phyloP scores from a whole-genome alignment of 1,140 invertebrate species.

The Pararge aegeria region DNA sequence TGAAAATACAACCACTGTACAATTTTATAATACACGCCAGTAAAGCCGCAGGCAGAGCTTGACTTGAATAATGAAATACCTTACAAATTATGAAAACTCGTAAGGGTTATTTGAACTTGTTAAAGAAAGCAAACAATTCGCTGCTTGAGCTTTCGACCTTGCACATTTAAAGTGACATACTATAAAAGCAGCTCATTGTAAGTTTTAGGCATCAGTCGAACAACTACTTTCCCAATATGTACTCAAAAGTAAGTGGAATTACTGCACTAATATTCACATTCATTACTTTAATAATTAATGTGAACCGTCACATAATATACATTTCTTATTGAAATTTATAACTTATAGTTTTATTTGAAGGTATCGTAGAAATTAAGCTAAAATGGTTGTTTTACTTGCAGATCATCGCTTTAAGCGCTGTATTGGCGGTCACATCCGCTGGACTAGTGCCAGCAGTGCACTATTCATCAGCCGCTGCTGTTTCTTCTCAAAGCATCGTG shows the following conservation, averaged over 20 bases:
- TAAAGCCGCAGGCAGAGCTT: too few species aligned
- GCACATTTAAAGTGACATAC: constrained; percentile 5
- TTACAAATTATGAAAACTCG: too few species aligned
- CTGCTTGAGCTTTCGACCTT: background rate
- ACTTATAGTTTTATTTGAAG: too few species aligned
- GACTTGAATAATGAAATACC: too few species aligned
- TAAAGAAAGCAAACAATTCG: background rate
- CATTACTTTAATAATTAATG: too few species aligned
- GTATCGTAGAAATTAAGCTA: background rate
- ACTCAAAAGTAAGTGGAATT: constrained; percentile 1
- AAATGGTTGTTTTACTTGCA: constrained; percentile 23
- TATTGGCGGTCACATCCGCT: constrained; percentile 53
- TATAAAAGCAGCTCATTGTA: constrained; percentile 1
- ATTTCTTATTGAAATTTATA: too few species aligned
- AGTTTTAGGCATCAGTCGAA: background rate
- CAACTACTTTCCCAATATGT: background rate
- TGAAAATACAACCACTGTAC: too few species aligned
- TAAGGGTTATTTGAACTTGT: too few species aligned
- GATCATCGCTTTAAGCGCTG: constrained; percentile 51
- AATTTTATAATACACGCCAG: too few species aligned
- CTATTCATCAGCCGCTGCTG: constrained; percentile 43
- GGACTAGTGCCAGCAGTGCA: constrained; percentile 50
- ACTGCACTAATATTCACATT: constrained; percentile 2
- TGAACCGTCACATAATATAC: too few species aligned
- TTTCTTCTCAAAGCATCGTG: constrained; percentile 47